Percentiles rank a stretch among this genome's conserved stretches.
Evolutionary conservation across 2,797 vertebrate species (phyloP).

Genomic region (Melanitta fusca): DNA sequence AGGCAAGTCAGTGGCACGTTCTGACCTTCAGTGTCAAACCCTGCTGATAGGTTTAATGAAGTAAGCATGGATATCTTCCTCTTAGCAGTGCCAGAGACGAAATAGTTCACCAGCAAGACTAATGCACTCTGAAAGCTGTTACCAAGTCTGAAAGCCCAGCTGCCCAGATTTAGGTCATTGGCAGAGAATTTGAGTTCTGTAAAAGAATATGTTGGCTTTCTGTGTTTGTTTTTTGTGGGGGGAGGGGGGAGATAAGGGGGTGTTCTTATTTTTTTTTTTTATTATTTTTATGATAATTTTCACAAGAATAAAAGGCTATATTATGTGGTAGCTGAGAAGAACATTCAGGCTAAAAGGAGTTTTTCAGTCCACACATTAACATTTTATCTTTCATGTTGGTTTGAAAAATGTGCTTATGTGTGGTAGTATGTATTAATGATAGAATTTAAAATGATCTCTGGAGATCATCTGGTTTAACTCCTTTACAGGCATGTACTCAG

Average conservation of each 20-base stretch:
- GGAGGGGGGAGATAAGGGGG: background rate
- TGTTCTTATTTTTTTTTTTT: background rate
- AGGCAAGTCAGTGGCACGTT: slow-evolving; percentile 42
- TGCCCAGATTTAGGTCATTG: slow-evolving; percentile 1
- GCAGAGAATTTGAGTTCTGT: slow-evolving; percentile 28
- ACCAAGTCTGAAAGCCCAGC: slow-evolving; percentile 15
- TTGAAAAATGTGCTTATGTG: background rate
- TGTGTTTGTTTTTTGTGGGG: background rate
- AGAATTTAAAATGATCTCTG: background rate
- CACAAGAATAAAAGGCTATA: background rate
- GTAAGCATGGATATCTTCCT: slow-evolving; percentile 58
- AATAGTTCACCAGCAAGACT: background rate
- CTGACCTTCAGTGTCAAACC: slow-evolving; percentile 54
- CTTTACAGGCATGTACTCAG: background rate
- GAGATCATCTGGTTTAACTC: no score
- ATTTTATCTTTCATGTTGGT: background rate
- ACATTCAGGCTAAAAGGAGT: background rate
- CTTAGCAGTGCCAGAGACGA: slow-evolving; percentile 26
- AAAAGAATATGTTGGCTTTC: background rate
- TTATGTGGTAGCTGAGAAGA: background rate
- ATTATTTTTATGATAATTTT: background rate
- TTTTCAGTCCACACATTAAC: background rate
- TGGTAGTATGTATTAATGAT: background rate
- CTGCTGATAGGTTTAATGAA: slow-evolving; percentile 54
- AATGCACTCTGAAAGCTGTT: slow-evolving; percentile 50